A percentile compares a stretch with the other conserved stretches of the same genome.
These are phyloP conservation scores for Xylota sylvarum DNA, from an alignment of 2,888 invertebrate genomes.

Conservation along the genomic window DNA sequence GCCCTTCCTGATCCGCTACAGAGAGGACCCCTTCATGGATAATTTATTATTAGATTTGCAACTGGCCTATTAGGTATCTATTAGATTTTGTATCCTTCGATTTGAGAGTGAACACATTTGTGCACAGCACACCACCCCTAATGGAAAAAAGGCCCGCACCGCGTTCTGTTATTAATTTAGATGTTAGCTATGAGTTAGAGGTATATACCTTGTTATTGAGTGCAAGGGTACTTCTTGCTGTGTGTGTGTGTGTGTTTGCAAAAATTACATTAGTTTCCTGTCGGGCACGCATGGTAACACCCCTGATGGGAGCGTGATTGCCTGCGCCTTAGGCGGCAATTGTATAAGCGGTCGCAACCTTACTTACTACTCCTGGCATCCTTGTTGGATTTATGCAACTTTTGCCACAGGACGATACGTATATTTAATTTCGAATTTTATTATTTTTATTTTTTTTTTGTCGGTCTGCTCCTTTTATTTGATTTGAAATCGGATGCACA, in stretches of 20 bases:
- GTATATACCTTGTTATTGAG: constrained; percentile 62
- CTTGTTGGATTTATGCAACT: constrained; percentile 38
- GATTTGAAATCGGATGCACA: constrained; percentile 64
- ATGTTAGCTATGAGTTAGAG: constrained; percentile 17
- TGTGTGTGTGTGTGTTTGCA: constrained; percentile 27
- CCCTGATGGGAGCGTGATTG: constrained; percentile 73
- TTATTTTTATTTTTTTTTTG: neutral
- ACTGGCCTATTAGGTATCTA: constrained; percentile 76
- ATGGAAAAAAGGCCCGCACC: constrained; percentile 1
- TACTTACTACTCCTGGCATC: constrained; percentile 16
- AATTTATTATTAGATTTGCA: constrained; percentile 76
- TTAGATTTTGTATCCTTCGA: constrained; percentile 60
- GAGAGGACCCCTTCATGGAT: no score
- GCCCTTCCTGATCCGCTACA: constrained; percentile 47
- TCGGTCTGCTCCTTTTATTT: constrained; percentile 36
- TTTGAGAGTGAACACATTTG: constrained; percentile 58
- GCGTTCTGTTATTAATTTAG: constrained; percentile 54
- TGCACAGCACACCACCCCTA: constrained; percentile 15
- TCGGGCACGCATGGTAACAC: constrained; percentile 66
- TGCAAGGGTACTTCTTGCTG: constrained; percentile 42
- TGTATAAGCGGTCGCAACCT: constrained; percentile 65
- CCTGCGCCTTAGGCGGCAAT: constrained; percentile 72
- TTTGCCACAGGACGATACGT: constrained; percentile 60
- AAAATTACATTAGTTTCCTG: constrained; percentile 75
- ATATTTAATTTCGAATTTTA: constrained; percentile 60